phyloP scores from a whole-genome alignment of 2,888 invertebrate genomes.

The Phragmatobia fuliginosa region DNA sequence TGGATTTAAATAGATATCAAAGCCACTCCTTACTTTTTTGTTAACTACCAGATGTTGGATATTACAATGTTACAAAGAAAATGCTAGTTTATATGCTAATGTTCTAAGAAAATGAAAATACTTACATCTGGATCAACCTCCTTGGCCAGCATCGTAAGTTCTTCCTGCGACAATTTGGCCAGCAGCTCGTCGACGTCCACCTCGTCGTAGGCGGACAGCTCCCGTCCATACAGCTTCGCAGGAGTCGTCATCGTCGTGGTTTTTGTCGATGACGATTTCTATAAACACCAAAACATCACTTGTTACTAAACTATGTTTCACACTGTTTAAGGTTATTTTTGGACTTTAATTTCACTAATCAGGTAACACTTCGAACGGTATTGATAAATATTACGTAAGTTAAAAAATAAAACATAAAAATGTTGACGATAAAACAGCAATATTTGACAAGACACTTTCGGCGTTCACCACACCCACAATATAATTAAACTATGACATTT shows the following conservation, averaged over 20 bases:
- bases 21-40: not conserved
- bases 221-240: slow-evolving; percentile 95
- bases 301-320: slow-evolving; percentile 43
- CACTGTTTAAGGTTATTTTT: slow-evolving; percentile 46
- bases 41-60: not conserved
- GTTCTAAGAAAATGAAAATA: slow-evolving; percentile 54
- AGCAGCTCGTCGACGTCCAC: slow-evolving; percentile 98
- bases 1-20: not conserved
- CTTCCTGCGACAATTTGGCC: slow-evolving; percentile 96
- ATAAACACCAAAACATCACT: slow-evolving; percentile 77
- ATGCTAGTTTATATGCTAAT: not conserved
- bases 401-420: slow-evolving; percentile 54
- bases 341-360: slow-evolving; percentile 19
- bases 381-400: slow-evolving; percentile 50
- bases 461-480: slow-evolving; percentile 78
- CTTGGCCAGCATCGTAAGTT: slow-evolving; percentile 98
- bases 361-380: slow-evolving; percentile 27
- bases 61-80: not conserved
- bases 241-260: slow-evolving; percentile 96
- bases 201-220: slow-evolving; percentile 96
- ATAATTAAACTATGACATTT: slow-evolving; percentile 60
- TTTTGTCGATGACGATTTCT: slow-evolving; percentile 96
- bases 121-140: slow-evolving; percentile 99
- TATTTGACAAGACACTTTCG: slow-evolving; percentile 65
- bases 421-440: slow-evolving; percentile 60